These are phyloP conservation scores for Aphaenogaster floridana DNA, from an alignment of 1,140 invertebrate genomes.

Conservation along the genomic window DNA sequence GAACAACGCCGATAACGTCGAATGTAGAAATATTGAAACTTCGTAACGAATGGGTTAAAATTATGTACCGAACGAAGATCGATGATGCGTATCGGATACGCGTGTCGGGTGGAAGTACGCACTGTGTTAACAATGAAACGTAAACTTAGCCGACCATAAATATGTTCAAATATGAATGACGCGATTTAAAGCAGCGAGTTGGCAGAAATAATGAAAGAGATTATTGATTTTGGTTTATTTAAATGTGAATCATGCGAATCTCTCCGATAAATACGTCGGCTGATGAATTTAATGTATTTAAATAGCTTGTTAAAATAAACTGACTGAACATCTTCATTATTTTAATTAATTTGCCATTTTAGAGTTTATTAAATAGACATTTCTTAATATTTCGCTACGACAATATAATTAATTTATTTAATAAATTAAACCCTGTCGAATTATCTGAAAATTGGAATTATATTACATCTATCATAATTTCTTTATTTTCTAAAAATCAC, in stretches of 20 bases:
- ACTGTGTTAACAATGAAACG: constrained; percentile 59
- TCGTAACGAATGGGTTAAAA: constrained; percentile 57
- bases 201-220: constrained; percentile 38
- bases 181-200: constrained; percentile 1
- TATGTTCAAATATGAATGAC: constrained; percentile 58
- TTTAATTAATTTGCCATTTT: constrained; percentile 14
- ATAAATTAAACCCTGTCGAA: background rate
- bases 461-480: background rate
- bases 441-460: background rate
- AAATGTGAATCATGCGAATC: constrained; percentile 16
- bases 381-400: background rate
- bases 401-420: background rate
- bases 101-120: constrained; percentile 38
- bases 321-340: background rate
- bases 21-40: constrained; percentile 59
- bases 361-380: background rate
- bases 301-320: constrained; percentile 7
- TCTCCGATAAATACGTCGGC: background rate
- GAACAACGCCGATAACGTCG: constrained; percentile 40
- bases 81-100: constrained; percentile 56
- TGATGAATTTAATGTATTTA: constrained; percentile 24
- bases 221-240: constrained; percentile 50
- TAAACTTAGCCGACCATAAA: constrained; percentile 59
- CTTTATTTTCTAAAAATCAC: background rate
- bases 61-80: constrained; percentile 52